These are phyloP conservation scores for Apamea sordens DNA, from an alignment of 2,888 invertebrate species.

Conservation along the genomic window DNA sequence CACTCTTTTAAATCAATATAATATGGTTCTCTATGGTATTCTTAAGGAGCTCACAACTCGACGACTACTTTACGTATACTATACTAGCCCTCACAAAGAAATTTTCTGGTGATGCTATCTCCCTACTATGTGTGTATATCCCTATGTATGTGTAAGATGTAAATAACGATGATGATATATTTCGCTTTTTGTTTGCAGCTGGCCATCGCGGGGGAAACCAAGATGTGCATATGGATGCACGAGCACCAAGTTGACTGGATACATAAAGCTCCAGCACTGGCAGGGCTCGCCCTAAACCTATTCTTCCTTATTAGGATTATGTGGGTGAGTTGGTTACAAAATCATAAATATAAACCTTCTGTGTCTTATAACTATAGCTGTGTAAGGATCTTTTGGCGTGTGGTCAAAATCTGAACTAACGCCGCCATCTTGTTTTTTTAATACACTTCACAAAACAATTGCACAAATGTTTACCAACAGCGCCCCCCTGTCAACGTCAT, in stretches of 20 bases:
- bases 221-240: slow-evolving; percentile 95
- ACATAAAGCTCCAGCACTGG: slow-evolving; percentile 95
- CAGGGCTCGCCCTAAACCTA: slow-evolving; percentile 95
- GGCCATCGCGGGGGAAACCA: slow-evolving; percentile 83
- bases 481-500: too few relatives aligned
- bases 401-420: not conserved
- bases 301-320: slow-evolving; percentile 96
- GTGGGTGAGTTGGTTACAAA: slow-evolving; percentile 93
- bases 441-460: too few relatives aligned
- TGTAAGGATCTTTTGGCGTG: not conserved
- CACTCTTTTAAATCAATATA: too few relatives aligned
- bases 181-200: slow-evolving; percentile 73
- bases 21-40: too few relatives aligned
- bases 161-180: not conserved
- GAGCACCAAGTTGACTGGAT: slow-evolving; percentile 96
- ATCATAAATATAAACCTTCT: not conserved
- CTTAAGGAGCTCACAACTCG: not conserved
- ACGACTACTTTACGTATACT: not conserved
- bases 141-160: not conserved
- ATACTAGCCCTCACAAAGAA: not conserved
- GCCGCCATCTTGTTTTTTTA: not conserved
- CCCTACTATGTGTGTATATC: too few relatives aligned
- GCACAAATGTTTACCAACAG: too few relatives aligned
- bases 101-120: not conserved
- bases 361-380: too few relatives aligned